A percentile compares a stretch with the other conserved stretches of the same genome.
phyloP scores from a whole-genome alignment of 2,113 vertebrate genomes.

The Willisornis vidua region DNA sequence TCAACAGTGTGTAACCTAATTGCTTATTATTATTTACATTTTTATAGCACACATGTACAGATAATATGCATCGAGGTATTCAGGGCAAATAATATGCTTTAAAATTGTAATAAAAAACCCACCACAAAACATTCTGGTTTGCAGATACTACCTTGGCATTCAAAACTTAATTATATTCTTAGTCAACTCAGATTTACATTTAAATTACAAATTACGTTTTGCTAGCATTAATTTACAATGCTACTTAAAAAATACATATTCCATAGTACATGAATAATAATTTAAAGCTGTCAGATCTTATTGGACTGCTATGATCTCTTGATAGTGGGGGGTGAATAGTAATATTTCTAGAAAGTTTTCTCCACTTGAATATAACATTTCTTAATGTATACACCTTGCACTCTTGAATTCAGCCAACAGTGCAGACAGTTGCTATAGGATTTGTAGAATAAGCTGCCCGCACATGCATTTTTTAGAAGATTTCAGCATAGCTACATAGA shows the following conservation, averaged over 20 bases:
- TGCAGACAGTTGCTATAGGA: neutral
- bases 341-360: constrained; percentile 34
- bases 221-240: constrained; percentile 50
- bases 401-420: neutral
- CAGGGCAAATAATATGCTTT: constrained; percentile 1
- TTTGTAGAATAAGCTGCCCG: neutral
- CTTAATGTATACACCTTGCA: neutral
- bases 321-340: constrained; percentile 21
- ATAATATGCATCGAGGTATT: neutral
- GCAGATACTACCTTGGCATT: neutral
- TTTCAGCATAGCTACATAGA: fast-evolving
- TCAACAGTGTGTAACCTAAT: neutral
- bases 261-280: constrained; percentile 46
- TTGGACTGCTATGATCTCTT: constrained; percentile 18
- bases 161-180: constrained; percentile 45
- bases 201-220: constrained; percentile 57
- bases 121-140: constrained; percentile 2
- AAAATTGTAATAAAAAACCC: neutral
- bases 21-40: constrained; percentile 24
- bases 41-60: neutral
- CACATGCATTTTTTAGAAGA: neutral
- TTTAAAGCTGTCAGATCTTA: neutral
- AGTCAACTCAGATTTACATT: constrained; percentile 62
- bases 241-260: constrained; percentile 61
- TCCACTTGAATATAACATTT: neutral